These are phyloP conservation scores for Amblyraja radiata DNA, from an alignment of 2,797 vertebrate genomes.

Conservation along the genomic window DNA sequence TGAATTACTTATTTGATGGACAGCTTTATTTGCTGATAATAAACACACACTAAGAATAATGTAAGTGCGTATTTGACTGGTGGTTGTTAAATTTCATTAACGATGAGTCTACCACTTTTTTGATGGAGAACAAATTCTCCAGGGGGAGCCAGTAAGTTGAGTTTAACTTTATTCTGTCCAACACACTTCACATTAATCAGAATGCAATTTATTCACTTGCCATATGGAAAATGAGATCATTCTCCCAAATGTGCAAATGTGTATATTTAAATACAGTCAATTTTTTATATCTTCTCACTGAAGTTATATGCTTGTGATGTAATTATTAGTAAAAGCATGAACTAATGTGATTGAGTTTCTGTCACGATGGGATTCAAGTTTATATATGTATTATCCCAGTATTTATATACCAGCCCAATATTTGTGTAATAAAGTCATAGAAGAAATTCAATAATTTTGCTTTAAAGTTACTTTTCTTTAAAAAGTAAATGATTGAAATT, in stretches of 20 bases:
- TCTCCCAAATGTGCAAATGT: not conserved
- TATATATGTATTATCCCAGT: not conserved
- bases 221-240: not conserved
- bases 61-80: not conserved
- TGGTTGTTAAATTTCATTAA: not conserved
- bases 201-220: not conserved
- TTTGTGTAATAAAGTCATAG: not conserved
- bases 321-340: not conserved
- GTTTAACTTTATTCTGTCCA: not conserved
- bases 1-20: not conserved
- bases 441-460: not conserved
- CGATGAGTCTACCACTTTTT: not conserved
- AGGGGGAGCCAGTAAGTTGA: not conserved
- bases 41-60: not conserved
- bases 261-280: not conserved
- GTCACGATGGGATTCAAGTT: not conserved
- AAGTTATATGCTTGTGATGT: not conserved
- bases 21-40: not conserved
- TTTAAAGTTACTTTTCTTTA: not conserved
- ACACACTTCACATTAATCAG: not conserved
- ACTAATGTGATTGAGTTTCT: not conserved
- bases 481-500: not conserved
- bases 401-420: not conserved
- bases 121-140: not conserved
- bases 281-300: not conserved